A percentile compares a stretch with the other conserved stretches of the same genome.
These are phyloP conservation scores for Epiblema foenella DNA, from an alignment of 2,888 invertebrate species.

Conservation along the genomic window DNA sequence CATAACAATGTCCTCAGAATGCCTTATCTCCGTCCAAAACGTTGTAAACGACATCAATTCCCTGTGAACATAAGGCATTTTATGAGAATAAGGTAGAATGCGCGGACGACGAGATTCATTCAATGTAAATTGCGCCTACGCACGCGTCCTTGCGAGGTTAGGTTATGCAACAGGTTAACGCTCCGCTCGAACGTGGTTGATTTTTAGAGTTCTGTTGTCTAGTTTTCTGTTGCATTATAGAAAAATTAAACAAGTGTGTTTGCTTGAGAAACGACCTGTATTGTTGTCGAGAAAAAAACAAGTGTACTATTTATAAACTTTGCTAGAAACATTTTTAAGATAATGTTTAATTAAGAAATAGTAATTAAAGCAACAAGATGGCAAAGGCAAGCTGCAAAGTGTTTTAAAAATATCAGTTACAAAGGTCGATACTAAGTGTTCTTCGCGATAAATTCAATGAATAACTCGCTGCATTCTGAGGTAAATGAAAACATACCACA, in stretches of 20 bases:
- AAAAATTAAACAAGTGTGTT: not conserved
- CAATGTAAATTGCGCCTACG: slow-evolving; percentile 52
- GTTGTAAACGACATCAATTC: not conserved
- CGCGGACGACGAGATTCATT: slow-evolving; percentile 48
- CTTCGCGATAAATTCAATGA: not conserved
- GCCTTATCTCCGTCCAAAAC: slow-evolving; percentile 3
- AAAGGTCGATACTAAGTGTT: not conserved
- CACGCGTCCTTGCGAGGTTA: slow-evolving; percentile 51
- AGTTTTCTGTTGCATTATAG: not conserved
- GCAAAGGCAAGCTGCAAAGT: not conserved
- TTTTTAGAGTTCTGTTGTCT: slow-evolving; percentile 18
- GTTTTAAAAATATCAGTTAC: not conserved
- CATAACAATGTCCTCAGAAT: slow-evolving; percentile 25
- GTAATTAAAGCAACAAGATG: not conserved
- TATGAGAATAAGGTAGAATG: not conserved
- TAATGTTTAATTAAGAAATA: too few species aligned
- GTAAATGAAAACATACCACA: not conserved
- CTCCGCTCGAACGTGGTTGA: slow-evolving; percentile 1
- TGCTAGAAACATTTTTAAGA: too few species aligned
- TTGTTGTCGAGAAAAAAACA: too few species aligned
- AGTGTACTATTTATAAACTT: too few species aligned
- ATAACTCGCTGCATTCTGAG: not conserved
- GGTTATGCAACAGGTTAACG: slow-evolving; percentile 40
- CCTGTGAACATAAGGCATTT: slow-evolving; percentile 4
- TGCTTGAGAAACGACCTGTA: not conserved